Percentiles rank a stretch among this genome's conserved stretches.
Evolutionary conservation across 64 coral and sea anemone genomes (phyloP).

Genomic region (Montipora capricornis): DNA sequence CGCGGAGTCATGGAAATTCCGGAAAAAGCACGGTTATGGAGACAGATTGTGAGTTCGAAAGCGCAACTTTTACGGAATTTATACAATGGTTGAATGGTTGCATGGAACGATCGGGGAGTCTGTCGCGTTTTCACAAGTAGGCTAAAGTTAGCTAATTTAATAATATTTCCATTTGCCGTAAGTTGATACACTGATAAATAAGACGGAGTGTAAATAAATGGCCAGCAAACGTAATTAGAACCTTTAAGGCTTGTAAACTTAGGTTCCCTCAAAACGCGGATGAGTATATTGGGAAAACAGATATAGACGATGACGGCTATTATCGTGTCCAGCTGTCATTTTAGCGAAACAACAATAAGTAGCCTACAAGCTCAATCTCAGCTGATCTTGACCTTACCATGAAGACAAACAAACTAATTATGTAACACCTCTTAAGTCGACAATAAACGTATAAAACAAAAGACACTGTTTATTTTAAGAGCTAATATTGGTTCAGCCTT

Average conservation of each 20-base stretch:
- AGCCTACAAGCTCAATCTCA: background rate
- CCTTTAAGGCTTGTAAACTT: too few relatives aligned
- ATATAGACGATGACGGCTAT: too few relatives aligned
- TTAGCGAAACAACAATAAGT: too few relatives aligned
- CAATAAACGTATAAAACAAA: slow-evolving; percentile 17
- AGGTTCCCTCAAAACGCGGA: too few relatives aligned
- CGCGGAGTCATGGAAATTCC: slow-evolving; percentile 33
- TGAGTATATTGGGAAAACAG: too few relatives aligned
- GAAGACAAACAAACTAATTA: slow-evolving; percentile 57
- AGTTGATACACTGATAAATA: too few relatives aligned
- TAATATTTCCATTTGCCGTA: too few relatives aligned
- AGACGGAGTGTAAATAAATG: too few relatives aligned
- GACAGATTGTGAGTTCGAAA: slow-evolving; percentile 82
- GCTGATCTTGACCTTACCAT: slow-evolving; percentile 15
- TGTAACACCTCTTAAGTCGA: background rate
- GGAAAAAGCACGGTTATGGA: slow-evolving; percentile 76
- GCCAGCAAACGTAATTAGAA: too few relatives aligned
- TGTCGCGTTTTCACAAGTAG: slow-evolving; percentile 76
- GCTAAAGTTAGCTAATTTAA: background rate
- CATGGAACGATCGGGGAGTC: slow-evolving; percentile 22
- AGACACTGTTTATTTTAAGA: background rate
- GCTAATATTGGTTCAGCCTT: slow-evolving; percentile 14
- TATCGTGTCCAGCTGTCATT: too few relatives aligned
- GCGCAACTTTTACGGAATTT: slow-evolving; percentile 86
- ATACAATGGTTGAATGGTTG: slow-evolving; percentile 76